Percentiles rank a stretch among this genome's conserved stretches.
Evolutionary conservation across 1,140 invertebrate species (phyloP).

Genomic region (Nixonia krombeini): DNA sequence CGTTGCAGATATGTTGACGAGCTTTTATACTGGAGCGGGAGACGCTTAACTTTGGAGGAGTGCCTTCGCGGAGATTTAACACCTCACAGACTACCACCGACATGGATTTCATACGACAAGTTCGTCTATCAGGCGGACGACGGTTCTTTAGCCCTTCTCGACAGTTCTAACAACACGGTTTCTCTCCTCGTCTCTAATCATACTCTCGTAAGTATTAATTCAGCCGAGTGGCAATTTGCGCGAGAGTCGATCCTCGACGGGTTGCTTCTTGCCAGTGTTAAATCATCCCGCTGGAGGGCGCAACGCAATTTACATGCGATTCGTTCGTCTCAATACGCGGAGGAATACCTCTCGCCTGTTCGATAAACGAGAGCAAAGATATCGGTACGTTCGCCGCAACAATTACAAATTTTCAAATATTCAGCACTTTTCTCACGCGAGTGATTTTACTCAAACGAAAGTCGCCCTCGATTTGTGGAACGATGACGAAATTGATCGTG

Average conservation of each 20-base stretch:
- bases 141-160: constrained; percentile 81
- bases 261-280: not conserved
- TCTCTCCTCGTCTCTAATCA: constrained; percentile 86
- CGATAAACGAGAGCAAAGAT: too few species aligned
- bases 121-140: constrained; percentile 89
- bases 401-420: too few species aligned
- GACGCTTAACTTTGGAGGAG: constrained; percentile 85
- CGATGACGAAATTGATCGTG: too few species aligned
- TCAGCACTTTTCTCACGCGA: too few species aligned
- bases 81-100: constrained; percentile 80
- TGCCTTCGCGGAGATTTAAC: constrained; percentile 83
- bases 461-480: too few species aligned
- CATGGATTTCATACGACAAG: constrained; percentile 84
- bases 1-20: constrained; percentile 83
- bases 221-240: constrained; percentile 9
- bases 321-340: too few species aligned
- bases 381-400: too few species aligned
- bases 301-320: too few species aligned
- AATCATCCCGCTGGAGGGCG: not conserved
- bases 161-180: constrained; percentile 82
- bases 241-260: not conserved
- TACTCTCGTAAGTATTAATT: constrained; percentile 78
- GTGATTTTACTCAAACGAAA: too few species aligned
- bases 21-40: constrained; percentile 86
- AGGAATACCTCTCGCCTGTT: too few species aligned